Evolutionary conservation across 2,113 vertebrate species (phyloP).

Genomic region (Eulacestoma nigropectus): DNA sequence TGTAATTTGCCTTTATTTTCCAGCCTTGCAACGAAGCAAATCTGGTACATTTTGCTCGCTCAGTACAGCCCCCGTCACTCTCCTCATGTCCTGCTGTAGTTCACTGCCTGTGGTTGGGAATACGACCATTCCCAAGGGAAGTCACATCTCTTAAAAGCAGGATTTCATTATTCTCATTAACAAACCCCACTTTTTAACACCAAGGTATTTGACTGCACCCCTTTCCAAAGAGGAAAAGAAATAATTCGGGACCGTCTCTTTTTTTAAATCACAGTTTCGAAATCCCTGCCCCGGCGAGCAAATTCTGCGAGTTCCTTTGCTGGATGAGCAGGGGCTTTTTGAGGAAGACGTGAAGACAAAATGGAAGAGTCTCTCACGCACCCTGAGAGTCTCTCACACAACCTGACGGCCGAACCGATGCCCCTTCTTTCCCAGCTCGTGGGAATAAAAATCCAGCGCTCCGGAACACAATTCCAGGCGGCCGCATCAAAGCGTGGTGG

Average conservation of each 20-base stretch:
- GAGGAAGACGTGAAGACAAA: background rate
- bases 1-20: background rate
- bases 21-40: background rate
- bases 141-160: background rate
- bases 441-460: too few species aligned
- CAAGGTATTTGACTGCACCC: background rate
- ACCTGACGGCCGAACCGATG: too few species aligned
- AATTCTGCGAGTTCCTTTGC: background rate
- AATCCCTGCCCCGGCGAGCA: background rate
- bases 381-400: background rate
- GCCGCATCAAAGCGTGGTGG: slow-evolving; percentile 72
- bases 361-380: background rate
- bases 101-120: background rate
- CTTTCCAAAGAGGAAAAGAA: background rate
- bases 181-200: background rate
- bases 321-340: background rate
- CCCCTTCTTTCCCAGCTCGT: background rate
- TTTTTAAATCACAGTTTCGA: background rate
- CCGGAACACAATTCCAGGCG: fast-evolving
- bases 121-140: background rate
- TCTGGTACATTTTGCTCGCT: background rate
- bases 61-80: fast-evolving
- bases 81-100: background rate
- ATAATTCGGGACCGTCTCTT: fast-evolving
- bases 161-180: background rate